Conservation (phyloP, 2,113 vertebrate genomes). For the Gyps fulvus region DNA sequence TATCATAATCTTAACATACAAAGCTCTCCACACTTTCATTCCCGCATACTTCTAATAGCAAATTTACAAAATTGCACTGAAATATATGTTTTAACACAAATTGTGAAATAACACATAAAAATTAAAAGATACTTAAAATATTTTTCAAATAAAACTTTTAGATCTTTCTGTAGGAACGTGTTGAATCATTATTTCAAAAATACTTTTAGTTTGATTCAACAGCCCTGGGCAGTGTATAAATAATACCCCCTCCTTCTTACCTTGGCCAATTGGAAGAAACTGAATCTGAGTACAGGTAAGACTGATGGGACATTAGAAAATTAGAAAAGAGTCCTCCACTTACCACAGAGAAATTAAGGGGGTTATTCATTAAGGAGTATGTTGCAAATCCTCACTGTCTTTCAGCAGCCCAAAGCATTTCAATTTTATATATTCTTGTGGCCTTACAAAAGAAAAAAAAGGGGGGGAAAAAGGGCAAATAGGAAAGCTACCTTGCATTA, state of each 20-base stretch:
- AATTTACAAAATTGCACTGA: background rate
- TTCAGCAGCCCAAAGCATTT: background rate
- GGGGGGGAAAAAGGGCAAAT: accelerated
- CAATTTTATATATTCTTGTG: background rate
- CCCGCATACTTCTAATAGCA: background rate
- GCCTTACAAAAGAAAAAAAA: background rate
- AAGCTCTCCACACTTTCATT: accelerated
- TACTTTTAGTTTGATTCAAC: background rate
- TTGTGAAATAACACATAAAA: background rate
- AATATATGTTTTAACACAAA: background rate
- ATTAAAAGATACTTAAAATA: background rate
- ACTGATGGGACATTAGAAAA: background rate
- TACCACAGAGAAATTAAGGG: background rate
- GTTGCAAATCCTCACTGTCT: background rate
- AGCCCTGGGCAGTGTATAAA: background rate
- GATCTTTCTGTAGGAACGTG: background rate
- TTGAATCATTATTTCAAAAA: background rate
- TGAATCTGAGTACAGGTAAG: background rate
- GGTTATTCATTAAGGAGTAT: background rate
- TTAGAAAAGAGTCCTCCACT: background rate
- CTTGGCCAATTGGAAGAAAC: background rate
- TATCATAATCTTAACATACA: background rate
- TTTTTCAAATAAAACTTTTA: background rate
- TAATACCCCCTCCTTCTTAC: background rate
- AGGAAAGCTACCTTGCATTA: background rate